phyloP scores from a whole-genome alignment of 2,113 vertebrate species.

The Agapornis roseicollis region DNA sequence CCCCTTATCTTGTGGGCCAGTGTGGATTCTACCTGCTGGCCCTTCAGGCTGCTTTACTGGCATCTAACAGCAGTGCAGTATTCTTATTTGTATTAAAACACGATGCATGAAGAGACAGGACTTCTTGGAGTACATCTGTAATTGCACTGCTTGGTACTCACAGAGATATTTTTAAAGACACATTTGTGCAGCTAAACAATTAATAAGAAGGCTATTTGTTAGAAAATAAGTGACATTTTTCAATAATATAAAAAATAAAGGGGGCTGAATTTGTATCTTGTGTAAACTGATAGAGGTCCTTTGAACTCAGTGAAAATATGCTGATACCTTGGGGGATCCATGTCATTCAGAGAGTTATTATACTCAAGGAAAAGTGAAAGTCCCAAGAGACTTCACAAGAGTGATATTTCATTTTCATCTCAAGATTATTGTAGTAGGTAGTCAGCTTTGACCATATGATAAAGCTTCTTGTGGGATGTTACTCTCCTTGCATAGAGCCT shows the following conservation, averaged over 20 bases:
- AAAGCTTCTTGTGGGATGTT: not conserved
- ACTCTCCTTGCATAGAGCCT: not conserved
- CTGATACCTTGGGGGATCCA: not conserved
- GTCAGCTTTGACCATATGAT: not conserved
- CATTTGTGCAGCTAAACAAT: not conserved
- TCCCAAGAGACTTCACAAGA: conserved; percentile 5
- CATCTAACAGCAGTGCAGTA: not conserved
- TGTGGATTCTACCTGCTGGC: not conserved
- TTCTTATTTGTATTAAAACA: not conserved
- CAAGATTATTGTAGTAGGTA: not conserved
- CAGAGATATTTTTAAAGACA: not conserved
- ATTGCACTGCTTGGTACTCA: not conserved
- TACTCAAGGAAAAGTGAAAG: not conserved
- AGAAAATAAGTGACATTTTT: not conserved
- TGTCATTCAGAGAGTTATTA: not conserved
- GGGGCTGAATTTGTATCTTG: not conserved
- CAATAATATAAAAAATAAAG: not conserved
- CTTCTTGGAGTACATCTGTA: not conserved
- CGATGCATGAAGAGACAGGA: not conserved
- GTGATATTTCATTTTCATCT: conserved; percentile 14
- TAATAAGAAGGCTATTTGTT: not conserved
- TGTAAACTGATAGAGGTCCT: not conserved
- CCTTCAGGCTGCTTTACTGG: not conserved
- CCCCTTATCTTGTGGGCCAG: not conserved
- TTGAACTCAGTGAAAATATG: not conserved